Conservation (phyloP, 2,113 vertebrate genomes). For the Phodopus roborovskii region DNA sequence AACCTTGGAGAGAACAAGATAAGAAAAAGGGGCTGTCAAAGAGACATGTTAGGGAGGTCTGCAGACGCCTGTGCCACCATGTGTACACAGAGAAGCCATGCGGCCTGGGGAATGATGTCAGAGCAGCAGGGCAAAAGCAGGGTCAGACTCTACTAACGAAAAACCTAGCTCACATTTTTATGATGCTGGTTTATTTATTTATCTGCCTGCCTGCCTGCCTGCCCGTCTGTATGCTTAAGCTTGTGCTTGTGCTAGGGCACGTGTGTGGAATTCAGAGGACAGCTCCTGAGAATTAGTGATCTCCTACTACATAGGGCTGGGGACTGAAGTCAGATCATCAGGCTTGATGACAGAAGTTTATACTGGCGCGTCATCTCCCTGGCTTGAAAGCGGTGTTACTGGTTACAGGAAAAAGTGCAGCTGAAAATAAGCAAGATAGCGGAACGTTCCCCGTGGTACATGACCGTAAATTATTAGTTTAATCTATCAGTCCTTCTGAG, state of each 20-base stretch:
- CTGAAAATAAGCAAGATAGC: not conserved
- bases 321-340: not conserved
- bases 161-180: not conserved
- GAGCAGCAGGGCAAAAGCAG: not conserved
- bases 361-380: not conserved
- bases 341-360: not conserved
- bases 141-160: not conserved
- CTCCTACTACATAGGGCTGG: not conserved
- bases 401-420: not conserved
- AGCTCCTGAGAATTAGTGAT: not conserved
- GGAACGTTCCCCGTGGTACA: not conserved
- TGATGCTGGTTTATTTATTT: not conserved
- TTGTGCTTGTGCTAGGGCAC: not conserved
- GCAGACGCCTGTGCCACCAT: not conserved
- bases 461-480: not conserved
- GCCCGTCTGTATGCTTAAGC: no score
- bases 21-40: not conserved
- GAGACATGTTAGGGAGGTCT: not conserved
- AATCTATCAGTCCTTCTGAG: not conserved
- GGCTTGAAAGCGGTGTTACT: not conserved
- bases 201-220: not conserved
- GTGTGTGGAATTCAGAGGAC: not conserved
- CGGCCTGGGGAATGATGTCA: not conserved
- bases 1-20: not conserved
- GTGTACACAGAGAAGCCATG: not conserved